phyloP scores from a whole-genome alignment of 2,797 vertebrate species.

The Gymnothorax reevesii region DNA sequence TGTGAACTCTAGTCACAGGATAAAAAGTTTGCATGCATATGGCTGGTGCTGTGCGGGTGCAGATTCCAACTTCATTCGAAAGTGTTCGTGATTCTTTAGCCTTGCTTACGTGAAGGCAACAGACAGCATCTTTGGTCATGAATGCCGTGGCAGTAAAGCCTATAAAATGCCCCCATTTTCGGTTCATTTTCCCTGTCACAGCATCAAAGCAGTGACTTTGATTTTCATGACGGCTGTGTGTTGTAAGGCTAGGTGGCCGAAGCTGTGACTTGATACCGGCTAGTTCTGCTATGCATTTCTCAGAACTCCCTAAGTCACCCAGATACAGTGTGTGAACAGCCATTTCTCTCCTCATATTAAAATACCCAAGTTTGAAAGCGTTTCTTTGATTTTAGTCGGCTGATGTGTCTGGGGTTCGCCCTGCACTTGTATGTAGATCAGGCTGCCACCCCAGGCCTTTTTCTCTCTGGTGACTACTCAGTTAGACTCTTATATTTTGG shows the following conservation, averaged over 20 bases:
- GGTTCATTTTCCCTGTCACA: too few relatives aligned
- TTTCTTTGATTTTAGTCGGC: not conserved
- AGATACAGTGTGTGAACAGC: not conserved
- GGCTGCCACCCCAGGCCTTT: not conserved
- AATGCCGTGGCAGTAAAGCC: not conserved
- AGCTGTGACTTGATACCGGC: not conserved
- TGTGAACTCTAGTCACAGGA: not conserved
- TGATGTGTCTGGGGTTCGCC: not conserved
- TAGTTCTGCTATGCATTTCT: not conserved
- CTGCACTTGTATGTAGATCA: not conserved
- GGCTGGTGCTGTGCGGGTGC: not conserved
- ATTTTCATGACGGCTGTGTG: not conserved
- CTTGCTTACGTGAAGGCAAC: not conserved
- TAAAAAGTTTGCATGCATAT: not conserved
- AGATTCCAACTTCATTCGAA: not conserved
- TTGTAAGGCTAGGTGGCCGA: not conserved
- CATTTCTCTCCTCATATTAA: not conserved
- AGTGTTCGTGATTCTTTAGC: not conserved
- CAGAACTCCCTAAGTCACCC: not conserved
- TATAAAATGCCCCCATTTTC: not conserved
- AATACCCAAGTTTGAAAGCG: not conserved
- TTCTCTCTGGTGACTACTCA: not conserved
- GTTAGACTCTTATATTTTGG: not conserved
- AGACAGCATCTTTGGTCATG: not conserved
- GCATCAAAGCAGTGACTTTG: not conserved